Conservation (phyloP, 1,140 invertebrate species). For the Leptinotarsa defecta region DNA sequence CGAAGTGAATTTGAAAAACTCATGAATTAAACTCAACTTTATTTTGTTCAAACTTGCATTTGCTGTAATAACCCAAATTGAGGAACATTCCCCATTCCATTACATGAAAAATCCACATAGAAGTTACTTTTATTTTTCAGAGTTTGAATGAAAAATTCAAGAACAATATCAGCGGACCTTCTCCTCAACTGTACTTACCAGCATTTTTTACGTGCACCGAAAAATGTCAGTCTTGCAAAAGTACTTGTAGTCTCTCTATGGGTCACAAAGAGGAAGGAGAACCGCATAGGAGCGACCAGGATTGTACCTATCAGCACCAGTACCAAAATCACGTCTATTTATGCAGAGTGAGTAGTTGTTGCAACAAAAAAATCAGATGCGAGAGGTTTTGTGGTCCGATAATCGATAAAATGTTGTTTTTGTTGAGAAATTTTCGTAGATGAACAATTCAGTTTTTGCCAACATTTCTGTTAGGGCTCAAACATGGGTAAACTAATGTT, state of each 20-base stretch:
- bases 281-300: constrained; percentile 62
- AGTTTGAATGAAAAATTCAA: constrained; percentile 79
- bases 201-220: constrained; percentile 80
- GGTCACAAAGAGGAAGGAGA: constrained; percentile 75
- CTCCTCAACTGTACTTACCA: constrained; percentile 73
- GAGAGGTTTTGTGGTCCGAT: background rate
- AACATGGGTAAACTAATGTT: background rate
- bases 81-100: too few species aligned
- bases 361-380: background rate
- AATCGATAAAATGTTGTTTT: background rate
- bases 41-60: too few species aligned
- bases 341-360: constrained; percentile 62
- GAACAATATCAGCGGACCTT: constrained; percentile 67
- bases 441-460: too few species aligned
- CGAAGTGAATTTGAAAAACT: too few species aligned
- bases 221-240: constrained; percentile 74
- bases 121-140: constrained; percentile 48
- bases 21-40: too few species aligned
- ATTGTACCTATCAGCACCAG: constrained; percentile 75
- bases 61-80: too few species aligned
- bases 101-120: too few species aligned
- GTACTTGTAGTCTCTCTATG: constrained; percentile 75
- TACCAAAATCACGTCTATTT: constrained; percentile 78
- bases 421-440: too few species aligned
- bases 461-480: too few species aligned